These are phyloP conservation scores for Acromyrmex heyeri DNA, from an alignment of 1,140 invertebrate genomes.

Conservation along the genomic window DNA sequence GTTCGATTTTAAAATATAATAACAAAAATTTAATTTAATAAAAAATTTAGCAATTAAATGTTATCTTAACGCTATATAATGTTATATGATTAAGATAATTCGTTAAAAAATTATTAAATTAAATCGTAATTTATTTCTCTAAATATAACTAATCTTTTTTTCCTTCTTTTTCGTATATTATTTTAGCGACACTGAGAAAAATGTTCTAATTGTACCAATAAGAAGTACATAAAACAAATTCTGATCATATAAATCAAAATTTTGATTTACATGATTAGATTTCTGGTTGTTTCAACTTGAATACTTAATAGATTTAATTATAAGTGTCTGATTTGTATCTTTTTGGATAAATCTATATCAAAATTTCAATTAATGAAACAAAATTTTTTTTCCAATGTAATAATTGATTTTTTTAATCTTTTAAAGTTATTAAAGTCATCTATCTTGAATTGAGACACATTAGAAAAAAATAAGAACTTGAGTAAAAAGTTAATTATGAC, in stretches of 20 bases:
- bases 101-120: neutral
- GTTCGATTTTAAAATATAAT: constrained; percentile 14
- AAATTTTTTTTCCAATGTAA: neutral
- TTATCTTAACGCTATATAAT: neutral
- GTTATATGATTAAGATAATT: constrained; percentile 1
- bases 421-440: neutral
- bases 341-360: no score
- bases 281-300: no score
- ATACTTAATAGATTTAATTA: no score
- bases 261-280: no score
- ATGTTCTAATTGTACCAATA: no score
- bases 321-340: no score
- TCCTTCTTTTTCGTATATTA: neutral
- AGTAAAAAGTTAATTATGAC: neutral
- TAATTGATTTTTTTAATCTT: neutral
- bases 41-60: neutral
- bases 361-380: no score
- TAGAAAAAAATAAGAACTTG: neutral
- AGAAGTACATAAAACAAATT: no score
- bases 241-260: no score
- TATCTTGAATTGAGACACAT: neutral
- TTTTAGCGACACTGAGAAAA: neutral
- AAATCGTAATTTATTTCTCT: no score
- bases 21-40: neutral
- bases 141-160: no score